Conservation (phyloP, 2,113 vertebrate genomes). For the Oncorhynchus clarkii region DNA sequence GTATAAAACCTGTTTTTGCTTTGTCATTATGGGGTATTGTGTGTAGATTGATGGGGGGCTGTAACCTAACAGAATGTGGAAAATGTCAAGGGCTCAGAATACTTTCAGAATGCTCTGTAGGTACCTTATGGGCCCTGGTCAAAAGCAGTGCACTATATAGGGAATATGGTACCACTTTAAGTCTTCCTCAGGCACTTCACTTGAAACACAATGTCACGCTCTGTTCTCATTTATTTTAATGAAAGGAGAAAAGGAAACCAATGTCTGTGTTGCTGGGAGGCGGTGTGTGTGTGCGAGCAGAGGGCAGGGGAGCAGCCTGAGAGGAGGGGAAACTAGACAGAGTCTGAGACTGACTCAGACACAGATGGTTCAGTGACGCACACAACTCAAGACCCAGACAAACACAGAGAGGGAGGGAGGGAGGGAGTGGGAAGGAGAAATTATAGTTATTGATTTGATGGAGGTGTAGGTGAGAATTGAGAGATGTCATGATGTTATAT, state of each 20-base stretch:
- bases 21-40: too few relatives aligned
- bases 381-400: background rate
- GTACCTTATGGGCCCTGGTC: too few relatives aligned
- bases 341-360: conserved; percentile 48
- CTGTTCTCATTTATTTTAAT: background rate
- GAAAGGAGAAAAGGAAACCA: background rate
- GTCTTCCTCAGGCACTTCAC: background rate
- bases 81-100: too few relatives aligned
- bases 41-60: too few relatives aligned
- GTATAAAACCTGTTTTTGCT: too few relatives aligned
- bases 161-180: too few relatives aligned
- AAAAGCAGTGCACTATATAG: too few relatives aligned
- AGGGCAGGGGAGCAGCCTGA: conserved; percentile 2
- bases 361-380: conserved; percentile 72
- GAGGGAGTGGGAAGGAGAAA: conserved; percentile 6
- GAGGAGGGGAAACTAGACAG: conserved; percentile 11
- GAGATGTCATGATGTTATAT: too few relatives aligned
- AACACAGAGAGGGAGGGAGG: conserved; percentile 1
- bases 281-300: conserved; percentile 8
- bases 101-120: too few relatives aligned
- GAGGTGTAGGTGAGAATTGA: background rate
- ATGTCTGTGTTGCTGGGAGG: background rate
- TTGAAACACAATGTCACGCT: background rate
- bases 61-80: too few relatives aligned
- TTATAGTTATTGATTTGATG: background rate